Evolutionary conservation across 2,888 invertebrate genomes (phyloP).

Genomic region (Disparrhopalites patrizii): DNA sequence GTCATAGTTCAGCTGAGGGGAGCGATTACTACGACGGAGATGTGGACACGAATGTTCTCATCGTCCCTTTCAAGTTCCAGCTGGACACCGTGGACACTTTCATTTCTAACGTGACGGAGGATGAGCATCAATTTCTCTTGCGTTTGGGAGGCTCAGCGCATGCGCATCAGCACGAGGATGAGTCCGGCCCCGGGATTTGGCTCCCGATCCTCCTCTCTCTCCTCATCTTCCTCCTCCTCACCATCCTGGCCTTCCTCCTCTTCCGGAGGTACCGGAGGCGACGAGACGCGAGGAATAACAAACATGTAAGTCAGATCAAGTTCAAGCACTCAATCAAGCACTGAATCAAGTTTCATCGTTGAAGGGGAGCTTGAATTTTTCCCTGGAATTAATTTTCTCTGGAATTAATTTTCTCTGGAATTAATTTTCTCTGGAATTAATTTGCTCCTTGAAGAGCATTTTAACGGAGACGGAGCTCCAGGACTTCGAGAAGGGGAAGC

Average conservation of each 20-base stretch:
- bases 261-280: neutral
- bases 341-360: neutral
- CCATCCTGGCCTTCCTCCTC: neutral
- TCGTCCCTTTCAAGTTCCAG: constrained; percentile 14
- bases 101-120: neutral
- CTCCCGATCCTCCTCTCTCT: neutral
- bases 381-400: neutral
- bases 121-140: constrained; percentile 15
- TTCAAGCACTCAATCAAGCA: neutral
- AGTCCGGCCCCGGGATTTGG: neutral
- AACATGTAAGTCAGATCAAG: neutral
- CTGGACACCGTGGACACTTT: constrained; percentile 23
- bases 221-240: neutral
- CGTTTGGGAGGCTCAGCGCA: neutral
- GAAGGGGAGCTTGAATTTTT: neutral
- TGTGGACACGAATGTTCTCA: constrained; percentile 7
- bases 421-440: neutral
- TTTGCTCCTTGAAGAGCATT: constrained; percentile 6
- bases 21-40: neutral
- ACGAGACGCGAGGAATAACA: too few species aligned
- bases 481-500: constrained; percentile 23
- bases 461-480: constrained; percentile 15
- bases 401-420: too few species aligned
- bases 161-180: constrained; percentile 6
- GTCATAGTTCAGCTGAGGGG: neutral